Percentiles rank a stretch among this genome's conserved stretches.
Evolutionary conservation across 2,797 vertebrate genomes (phyloP).

Genomic region (Apogon talboti): DNA sequence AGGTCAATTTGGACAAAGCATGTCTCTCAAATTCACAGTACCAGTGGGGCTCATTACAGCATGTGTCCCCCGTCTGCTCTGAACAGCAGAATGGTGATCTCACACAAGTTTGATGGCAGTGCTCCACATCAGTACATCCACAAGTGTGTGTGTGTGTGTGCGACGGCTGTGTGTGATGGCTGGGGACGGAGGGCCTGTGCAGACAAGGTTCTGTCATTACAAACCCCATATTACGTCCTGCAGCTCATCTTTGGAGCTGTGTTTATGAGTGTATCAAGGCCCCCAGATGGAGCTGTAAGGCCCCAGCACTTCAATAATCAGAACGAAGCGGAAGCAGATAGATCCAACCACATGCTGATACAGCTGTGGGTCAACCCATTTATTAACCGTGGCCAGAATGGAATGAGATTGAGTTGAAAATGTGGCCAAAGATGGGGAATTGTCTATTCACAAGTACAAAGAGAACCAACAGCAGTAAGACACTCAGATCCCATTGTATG

Average conservation of each 20-base stretch:
- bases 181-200: not conserved
- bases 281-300: conserved; percentile 33
- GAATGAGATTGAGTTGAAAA: not conserved
- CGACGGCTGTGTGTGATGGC: not conserved
- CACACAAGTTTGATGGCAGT: conserved; percentile 23
- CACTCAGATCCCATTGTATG: too few relatives aligned
- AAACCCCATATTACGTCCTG: conserved; percentile 17
- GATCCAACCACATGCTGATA: conserved; percentile 20
- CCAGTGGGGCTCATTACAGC: conserved; percentile 30
- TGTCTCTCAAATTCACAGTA: conserved; percentile 28
- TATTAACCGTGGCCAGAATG: conserved; percentile 13
- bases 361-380: conserved; percentile 27
- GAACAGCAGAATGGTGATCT: conserved; percentile 37
- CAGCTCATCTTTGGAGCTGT: conserved; percentile 30
- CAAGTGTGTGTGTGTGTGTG: not conserved
- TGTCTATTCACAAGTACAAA: too few relatives aligned
- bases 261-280: conserved; percentile 43
- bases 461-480: too few relatives aligned
- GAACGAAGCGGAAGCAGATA: conserved; percentile 47
- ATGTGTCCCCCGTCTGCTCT: conserved; percentile 15
- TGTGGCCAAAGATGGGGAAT: not conserved
- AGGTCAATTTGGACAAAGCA: conserved; percentile 40
- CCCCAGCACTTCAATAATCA: conserved; percentile 45
- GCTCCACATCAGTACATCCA: conserved; percentile 12
- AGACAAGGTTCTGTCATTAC: conserved; percentile 11